Evolutionary conservation across 1,140 invertebrate genomes (phyloP).

Genomic region (Oedothorax gibbosus): DNA sequence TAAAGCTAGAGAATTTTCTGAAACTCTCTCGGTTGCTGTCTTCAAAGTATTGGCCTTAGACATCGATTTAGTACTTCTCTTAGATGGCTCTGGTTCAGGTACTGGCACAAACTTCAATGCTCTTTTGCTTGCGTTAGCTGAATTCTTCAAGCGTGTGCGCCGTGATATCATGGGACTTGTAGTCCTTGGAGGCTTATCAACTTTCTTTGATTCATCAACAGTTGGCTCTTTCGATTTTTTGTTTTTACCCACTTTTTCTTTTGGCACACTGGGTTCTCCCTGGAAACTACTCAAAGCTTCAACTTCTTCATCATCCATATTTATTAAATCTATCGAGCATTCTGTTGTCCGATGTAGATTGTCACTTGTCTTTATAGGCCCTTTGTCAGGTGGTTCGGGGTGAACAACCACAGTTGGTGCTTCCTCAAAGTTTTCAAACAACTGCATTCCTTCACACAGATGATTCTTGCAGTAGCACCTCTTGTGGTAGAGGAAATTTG

Average conservation of each 20-base stretch:
- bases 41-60: background rate
- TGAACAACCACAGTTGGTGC: constrained; percentile 23
- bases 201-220: constrained; percentile 17
- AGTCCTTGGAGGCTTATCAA: background rate
- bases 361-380: background rate
- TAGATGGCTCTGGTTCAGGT: constrained; percentile 6
- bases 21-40: background rate
- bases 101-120: background rate
- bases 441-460: constrained; percentile 48
- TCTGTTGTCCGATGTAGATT: constrained; percentile 2
- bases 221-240: constrained; percentile 4
- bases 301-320: constrained; percentile 11
- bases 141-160: constrained; percentile 45
- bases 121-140: background rate
- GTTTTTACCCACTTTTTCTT: constrained; percentile 12
- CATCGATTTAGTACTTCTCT: background rate
- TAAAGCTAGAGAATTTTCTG: background rate
- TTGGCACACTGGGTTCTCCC: background rate
- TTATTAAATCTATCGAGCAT: constrained; percentile 28
- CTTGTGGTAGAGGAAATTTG: constrained; percentile 88
- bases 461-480: constrained; percentile 77
- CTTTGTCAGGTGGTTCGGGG: constrained; percentile 21
- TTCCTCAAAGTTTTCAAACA: constrained; percentile 54
- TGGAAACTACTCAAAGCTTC: background rate
- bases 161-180: constrained; percentile 45